Evolutionary conservation across 2,113 vertebrate genomes (phyloP), one percentile per base, ranked within the genome.

Genomic region (Amphiprion ocellaris): DNA sequence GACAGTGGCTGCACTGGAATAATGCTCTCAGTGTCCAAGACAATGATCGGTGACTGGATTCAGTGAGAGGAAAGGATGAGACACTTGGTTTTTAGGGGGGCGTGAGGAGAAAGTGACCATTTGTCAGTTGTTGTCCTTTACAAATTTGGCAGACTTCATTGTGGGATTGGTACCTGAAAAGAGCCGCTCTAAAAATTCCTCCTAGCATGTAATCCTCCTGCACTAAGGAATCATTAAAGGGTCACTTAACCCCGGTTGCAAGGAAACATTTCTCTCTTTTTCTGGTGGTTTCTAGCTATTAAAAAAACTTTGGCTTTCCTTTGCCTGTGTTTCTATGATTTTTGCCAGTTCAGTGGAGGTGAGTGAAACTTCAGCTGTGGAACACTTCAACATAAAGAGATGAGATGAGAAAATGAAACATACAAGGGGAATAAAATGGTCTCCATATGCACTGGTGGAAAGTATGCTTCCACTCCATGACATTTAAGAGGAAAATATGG

Each of bases 1-100:
- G 86, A 89, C 89, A 90, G 87, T 84, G 70, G 76, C 67, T 39
- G 49, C 61, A 54, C 79, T 62, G 69, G 82, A 82, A 85, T 76
- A 81, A 84, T 60, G 64, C 65, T 33, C 55, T 47, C 67, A 77
- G 79, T 84, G 87, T 86, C 68, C 65, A 63, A 82, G 72, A 88
- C 82, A 82, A 86, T 83, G 83, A 86, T 69, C 39, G 65, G 61
- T 39, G 85, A 62, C 46, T 81, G 81, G 74, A 79, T 70, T 59
- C 41, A 52, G 71, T 0, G 2, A 58, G 79, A 55, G 77, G 72
- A 82, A 83, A 79, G 15, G 65, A 73, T 85, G 86, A 82, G 23
- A 63, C 46, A 30, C 55, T 72, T 77, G 60, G 6, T 37, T 37
- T 83, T 69, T 65, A 21, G 74, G 67, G 44, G 30, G 60, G 61